A percentile compares a stretch with the other conserved stretches of the same genome.
These are phyloP conservation scores for Camarhynchus parvulus DNA, from an alignment of 2,113 vertebrate species.

Conservation along the genomic window DNA sequence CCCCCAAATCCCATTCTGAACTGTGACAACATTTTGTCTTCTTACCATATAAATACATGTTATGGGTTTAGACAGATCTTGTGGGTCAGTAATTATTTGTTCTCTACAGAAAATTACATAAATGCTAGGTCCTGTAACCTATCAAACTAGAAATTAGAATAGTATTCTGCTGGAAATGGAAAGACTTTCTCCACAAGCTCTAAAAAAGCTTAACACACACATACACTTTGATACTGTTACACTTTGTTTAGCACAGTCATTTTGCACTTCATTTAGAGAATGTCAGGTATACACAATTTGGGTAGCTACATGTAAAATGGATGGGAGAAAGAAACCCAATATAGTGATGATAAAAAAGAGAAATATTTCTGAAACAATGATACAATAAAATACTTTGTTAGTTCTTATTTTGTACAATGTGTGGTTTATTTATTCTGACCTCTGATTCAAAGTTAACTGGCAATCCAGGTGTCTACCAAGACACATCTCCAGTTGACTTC, in stretches of 20 bases:
- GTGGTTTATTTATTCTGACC: background rate
- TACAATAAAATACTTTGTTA: background rate
- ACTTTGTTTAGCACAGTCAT: background rate
- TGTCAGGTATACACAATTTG: background rate
- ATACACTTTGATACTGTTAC: background rate
- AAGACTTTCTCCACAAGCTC: background rate
- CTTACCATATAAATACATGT: background rate
- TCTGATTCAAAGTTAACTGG: background rate
- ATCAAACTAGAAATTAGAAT: background rate
- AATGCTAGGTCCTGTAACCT: background rate
- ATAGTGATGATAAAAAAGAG: background rate
- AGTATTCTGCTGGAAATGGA: background rate
- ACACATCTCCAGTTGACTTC: background rate
- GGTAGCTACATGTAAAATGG: background rate
- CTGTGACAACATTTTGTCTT: background rate
- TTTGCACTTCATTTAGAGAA: background rate
- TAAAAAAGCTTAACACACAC: background rate
- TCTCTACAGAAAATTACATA: background rate
- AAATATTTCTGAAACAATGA: background rate
- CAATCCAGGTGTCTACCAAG: background rate
- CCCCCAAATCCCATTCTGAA: background rate
- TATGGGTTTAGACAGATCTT: background rate
- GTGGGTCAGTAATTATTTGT: background rate
- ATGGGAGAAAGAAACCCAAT: background rate
- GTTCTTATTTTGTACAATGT: background rate